These are phyloP conservation scores for Synergus laeviventris DNA, from an alignment of 2,888 invertebrate species.

Conservation along the genomic window DNA sequence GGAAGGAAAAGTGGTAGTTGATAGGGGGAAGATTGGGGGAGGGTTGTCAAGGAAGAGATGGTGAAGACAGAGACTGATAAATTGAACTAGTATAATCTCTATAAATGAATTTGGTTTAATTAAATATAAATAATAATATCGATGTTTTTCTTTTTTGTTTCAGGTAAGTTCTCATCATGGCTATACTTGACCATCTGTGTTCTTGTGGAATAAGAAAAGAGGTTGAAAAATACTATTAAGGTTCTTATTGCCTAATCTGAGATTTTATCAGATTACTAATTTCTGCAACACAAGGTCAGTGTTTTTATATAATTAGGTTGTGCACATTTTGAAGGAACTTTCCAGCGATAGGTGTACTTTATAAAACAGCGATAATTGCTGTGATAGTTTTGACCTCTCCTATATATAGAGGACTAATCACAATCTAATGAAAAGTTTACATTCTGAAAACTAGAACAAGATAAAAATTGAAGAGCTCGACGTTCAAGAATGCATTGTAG, in stretches of 20 bases:
- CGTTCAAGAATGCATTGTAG: background rate
- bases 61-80: too few relatives aligned
- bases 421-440: background rate
- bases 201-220: background rate
- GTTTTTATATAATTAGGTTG: background rate
- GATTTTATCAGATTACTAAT: constrained; percentile 4
- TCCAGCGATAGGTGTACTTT: background rate
- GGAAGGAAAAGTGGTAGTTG: too few relatives aligned
- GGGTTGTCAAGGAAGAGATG: too few relatives aligned
- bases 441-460: background rate
- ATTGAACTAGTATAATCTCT: too few relatives aligned
- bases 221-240: background rate
- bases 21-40: too few relatives aligned
- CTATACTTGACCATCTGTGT: constrained; percentile 1
- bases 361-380: background rate
- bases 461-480: background rate
- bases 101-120: too few relatives aligned
- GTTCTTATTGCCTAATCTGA: background rate
- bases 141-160: constrained; percentile 9
- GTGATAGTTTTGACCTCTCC: background rate
- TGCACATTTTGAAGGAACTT: background rate
- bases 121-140: background rate
- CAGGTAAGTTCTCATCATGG: constrained; percentile 27
- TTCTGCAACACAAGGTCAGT: constrained; percentile 31
- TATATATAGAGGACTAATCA: background rate